These are phyloP conservation scores for Phaethon lepturus DNA, from an alignment of 2,113 vertebrate species.

Conservation along the genomic window DNA sequence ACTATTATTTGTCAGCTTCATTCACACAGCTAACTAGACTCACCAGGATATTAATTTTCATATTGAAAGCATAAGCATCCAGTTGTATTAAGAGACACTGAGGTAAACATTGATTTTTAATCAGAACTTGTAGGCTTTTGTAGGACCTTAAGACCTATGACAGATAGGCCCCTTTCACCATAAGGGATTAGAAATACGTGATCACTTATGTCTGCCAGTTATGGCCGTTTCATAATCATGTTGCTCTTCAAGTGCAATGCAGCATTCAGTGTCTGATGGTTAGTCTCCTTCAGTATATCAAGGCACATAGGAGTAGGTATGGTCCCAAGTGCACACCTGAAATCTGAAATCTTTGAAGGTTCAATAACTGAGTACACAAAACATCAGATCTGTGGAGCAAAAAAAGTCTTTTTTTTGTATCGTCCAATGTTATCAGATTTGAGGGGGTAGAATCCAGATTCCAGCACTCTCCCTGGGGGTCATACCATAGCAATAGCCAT, in stretches of 20 bases:
- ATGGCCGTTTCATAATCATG: background rate
- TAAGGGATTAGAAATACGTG: background rate
- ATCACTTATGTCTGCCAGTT: no score
- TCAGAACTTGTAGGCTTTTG: background rate
- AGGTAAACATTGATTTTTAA: background rate
- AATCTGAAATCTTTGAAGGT: background rate
- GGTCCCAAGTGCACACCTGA: background rate
- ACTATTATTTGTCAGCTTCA: background rate
- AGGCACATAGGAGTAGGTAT: background rate
- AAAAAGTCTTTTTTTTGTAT: background rate
- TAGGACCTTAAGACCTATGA: background rate
- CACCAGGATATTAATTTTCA: background rate
- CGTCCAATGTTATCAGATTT: no score
- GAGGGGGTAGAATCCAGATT: background rate
- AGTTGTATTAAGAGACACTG: background rate
- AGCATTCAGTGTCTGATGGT: background rate
- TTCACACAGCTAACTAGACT: background rate
- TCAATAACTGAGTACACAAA: background rate
- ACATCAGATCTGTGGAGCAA: background rate
- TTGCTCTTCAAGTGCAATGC: background rate
- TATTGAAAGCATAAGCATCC: background rate
- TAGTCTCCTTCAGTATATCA: background rate
- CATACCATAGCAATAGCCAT: background rate
- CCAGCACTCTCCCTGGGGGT: no score
- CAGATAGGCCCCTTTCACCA: background rate